Evolutionary conservation across 2,113 vertebrate species (phyloP), one percentile per base, ranked within the genome.

Genomic region (Muscicapa adusta): DNA sequence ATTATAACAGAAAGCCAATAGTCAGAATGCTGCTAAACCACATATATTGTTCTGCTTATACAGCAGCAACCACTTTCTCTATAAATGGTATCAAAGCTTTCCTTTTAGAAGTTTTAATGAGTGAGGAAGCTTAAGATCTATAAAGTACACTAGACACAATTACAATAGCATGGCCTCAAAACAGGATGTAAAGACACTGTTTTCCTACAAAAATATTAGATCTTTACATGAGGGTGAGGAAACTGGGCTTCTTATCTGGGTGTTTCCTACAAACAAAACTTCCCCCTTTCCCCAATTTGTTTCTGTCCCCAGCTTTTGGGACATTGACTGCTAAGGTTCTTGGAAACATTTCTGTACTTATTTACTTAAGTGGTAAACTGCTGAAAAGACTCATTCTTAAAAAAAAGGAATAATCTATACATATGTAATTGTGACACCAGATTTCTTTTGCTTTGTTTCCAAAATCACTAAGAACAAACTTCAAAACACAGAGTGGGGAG

Each of bases 101-200:
- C 40, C 53, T 87, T 87, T 85, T 11, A 79, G 58, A 86, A 79
- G 62, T 73, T 86, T 58, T 67, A 93, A 63, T 31, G 51, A 88
- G 43, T 17, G 17, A 93, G 66, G 68, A 94, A 94, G 71, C n/a
- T 73, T 33, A 76, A 76, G 42, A 58, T 57, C 71, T 62, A 45
- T 54, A 22, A 85, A 90, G 45, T 61, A 89, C 18, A 34, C 71
- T 12, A 88, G 29, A 88, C 68, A 88, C 18, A 82, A 86, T 76
- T 45, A 88, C 71, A 96, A 84, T n/a, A 87, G 42, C 68, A 47
- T n/a, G 43, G 57, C 19, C 68, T 86, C 75, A 77, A 93, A 93
- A 94, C 72, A 93, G 79, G 94, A 90, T 77, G 63, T 66, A 70
- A 94, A 94, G 71, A 88, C 56, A 73, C 25, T 61, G 42, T 31